Base-by-base conservation (phyloP, 1,140 invertebrate genomes). In the Aethina tumida region DNA sequence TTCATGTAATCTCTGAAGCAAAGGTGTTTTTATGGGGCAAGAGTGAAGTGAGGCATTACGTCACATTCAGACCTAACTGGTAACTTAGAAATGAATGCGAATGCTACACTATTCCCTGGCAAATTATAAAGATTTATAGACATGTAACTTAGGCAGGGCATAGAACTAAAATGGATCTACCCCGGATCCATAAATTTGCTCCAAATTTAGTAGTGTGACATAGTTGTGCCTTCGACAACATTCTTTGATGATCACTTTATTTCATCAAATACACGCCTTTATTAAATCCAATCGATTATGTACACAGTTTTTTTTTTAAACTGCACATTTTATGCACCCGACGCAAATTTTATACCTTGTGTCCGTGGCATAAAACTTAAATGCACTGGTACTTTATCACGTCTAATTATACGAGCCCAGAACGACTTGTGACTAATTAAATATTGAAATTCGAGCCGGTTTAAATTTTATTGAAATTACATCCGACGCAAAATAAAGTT, bases 81-180 rank as follows among this genome's bases (percentile, higher is more conserved):
- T 37, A 43, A 43, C 35, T 47, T 43, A 22, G n/a, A 38, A 42
- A 47, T 39, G 36, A 40, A 32, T 36, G 37, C 40, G 36, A 49
- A 49, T 49, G 44, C 37, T 49, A 45, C 39, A 35, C 38, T 43
- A 38, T 45, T 47, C 36, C 25, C 36, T 45, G 27, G 32, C 39
- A 49, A 49, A 49, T 49, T 49, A 49, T 40, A 32, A 49, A 46
- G 47, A 50, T 50, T 47, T 50, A 50, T 50, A 44, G 29, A 45
- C 42, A 41, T 41, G 32, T 42, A 47, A 45, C 39, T 35, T 41
- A 51, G 42, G 45, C 25, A 45, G 45, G 40, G 45, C 38, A 35
- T 37, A 41, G 26, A 43, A 31, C 26, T 39, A 39, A 39, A 31
- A 24, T 17, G 41, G 24, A 37, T 37, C 39, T 30, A 31, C 43